phyloP scores from a whole-genome alignment of 2,888 invertebrate genomes.

The Bedellia somnulentella region DNA sequence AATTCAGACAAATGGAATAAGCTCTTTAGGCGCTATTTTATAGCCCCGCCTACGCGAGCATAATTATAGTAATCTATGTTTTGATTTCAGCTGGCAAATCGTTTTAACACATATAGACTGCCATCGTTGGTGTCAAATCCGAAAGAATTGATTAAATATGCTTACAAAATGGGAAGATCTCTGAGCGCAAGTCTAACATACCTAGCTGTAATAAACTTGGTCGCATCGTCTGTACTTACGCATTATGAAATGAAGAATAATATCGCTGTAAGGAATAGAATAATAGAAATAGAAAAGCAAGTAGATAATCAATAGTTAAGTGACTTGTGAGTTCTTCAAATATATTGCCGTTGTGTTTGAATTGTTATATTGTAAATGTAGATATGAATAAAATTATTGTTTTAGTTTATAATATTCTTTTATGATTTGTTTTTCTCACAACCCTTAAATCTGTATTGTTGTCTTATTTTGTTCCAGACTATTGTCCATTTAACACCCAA shows the following conservation, averaged over 20 bases:
- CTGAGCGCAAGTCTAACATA: conserved; percentile 46
- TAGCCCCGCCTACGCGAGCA: too few relatives aligned
- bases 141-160: conserved; percentile 49
- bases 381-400: background rate
- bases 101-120: conserved; percentile 63
- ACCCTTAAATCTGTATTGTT: too few relatives aligned
- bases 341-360: background rate
- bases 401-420: too few relatives aligned
- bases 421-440: too few relatives aligned
- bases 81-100: conserved; percentile 60
- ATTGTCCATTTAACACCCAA: too few relatives aligned
- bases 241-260: conserved; percentile 63
- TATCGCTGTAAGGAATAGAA: conserved; percentile 29
- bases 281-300: conserved; percentile 24
- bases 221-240: conserved; percentile 60
- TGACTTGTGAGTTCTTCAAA: too few relatives aligned
- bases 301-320: conserved; percentile 6
- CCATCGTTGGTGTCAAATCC: conserved; percentile 65
- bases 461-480: too few relatives aligned
- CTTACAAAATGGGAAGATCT: conserved; percentile 55
- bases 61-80: too few relatives aligned
- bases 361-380: background rate
- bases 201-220: conserved; percentile 49
- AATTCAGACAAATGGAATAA: too few relatives aligned
- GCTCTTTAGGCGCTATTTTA: too few relatives aligned